Percentiles rank a stretch among this genome's conserved stretches.
Evolutionary conservation across 2,113 vertebrate genomes (phyloP).

Genomic region (Pholis gunnellus): DNA sequence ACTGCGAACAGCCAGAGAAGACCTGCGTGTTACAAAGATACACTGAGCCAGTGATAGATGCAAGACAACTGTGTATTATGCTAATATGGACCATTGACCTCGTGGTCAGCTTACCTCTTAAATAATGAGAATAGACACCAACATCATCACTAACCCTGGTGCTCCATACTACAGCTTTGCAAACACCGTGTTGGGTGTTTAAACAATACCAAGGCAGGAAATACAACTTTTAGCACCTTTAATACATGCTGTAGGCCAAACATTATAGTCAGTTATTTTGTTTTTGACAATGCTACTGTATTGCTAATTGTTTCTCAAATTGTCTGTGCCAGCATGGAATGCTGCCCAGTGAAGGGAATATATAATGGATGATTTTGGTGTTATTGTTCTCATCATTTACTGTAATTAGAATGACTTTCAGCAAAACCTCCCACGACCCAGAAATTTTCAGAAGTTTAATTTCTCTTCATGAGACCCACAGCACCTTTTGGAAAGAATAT

Average conservation of each 20-base stretch:
- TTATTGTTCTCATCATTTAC: conserved; percentile 18
- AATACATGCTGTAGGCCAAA: neutral
- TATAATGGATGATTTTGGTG: neutral
- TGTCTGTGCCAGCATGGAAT: too few species aligned
- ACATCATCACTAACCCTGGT: neutral
- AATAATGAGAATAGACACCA: conserved; percentile 22
- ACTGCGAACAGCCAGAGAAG: conserved; percentile 54
- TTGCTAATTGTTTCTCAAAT: neutral
- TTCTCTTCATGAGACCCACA: neutral
- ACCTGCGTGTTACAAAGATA: conserved; percentile 25
- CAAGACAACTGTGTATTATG: neutral
- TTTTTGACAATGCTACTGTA: too few species aligned
- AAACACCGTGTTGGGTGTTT: neutral
- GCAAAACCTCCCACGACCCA: neutral
- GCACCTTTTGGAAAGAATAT: conserved; percentile 7
- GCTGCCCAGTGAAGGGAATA: neutral
- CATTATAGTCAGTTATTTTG: too few species aligned
- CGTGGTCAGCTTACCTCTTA: neutral
- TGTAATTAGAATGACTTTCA: neutral
- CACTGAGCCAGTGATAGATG: neutral
- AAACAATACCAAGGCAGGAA: neutral
- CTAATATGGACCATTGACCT: neutral
- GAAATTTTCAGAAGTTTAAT: neutral
- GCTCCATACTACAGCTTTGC: neutral
- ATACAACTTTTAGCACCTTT: neutral